A percentile compares a stretch with the other conserved stretches of the same genome.
Conservation (phyloP, 2,888 invertebrate species). For the Ophion costatus region DNA sequence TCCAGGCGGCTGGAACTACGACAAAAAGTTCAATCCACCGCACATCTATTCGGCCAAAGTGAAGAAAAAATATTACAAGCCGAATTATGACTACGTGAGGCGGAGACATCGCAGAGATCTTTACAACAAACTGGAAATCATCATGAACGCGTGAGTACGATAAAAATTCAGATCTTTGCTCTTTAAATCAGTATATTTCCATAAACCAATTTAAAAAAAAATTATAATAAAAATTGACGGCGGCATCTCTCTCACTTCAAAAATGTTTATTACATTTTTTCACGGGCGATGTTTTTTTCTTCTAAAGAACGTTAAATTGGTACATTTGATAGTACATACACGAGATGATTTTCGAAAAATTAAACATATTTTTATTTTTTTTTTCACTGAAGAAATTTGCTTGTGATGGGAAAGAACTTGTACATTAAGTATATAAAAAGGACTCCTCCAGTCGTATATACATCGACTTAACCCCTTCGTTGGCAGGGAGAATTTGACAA, state of each 20-base stretch:
- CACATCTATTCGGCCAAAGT: conserved; percentile 33
- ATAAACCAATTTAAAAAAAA: background rate
- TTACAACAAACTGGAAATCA: conserved; percentile 88
- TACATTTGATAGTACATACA: too few relatives aligned
- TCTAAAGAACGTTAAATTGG: too few relatives aligned
- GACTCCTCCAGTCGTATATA: too few relatives aligned
- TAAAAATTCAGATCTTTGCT: background rate
- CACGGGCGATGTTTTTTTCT: too few relatives aligned
- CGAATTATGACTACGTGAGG: conserved; percentile 82
- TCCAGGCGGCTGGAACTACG: conserved; percentile 68
- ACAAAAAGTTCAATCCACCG: conserved; percentile 69
- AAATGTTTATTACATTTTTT: too few relatives aligned
- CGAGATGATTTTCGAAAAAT: background rate
- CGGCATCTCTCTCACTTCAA: too few relatives aligned
- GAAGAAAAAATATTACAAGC: conserved; percentile 75
- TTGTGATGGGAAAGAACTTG: too few relatives aligned
- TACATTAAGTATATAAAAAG: too few relatives aligned
- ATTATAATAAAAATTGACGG: too few relatives aligned
- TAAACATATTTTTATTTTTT: background rate
- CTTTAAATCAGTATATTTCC: background rate
- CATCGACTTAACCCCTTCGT: too few relatives aligned
- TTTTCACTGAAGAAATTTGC: too few relatives aligned
- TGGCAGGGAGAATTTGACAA: too few relatives aligned
- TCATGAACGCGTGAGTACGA: conserved; percentile 88
- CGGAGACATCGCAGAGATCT: conserved; percentile 88